These are phyloP conservation scores for Drosophila meridionalis DNA, from an alignment of 2,888 invertebrate genomes.

Conservation along the genomic window DNA sequence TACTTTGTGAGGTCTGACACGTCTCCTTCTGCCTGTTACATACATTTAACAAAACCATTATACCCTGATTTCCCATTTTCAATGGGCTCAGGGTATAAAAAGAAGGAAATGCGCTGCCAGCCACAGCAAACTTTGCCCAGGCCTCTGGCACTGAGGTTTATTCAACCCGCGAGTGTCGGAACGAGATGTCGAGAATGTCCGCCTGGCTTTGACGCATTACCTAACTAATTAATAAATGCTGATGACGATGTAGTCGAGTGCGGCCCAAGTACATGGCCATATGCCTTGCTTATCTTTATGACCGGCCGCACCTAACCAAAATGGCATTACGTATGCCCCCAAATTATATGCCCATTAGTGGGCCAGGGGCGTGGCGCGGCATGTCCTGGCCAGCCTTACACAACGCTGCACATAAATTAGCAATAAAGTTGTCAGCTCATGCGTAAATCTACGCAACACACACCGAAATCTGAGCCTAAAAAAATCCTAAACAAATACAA, in stretches of 20 bases:
- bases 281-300: conserved; percentile 32
- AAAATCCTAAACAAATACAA: conserved; percentile 61
- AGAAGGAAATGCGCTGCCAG: conserved; percentile 44
- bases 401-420: conserved; percentile 60
- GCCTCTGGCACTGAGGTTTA: conserved; percentile 22
- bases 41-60: too few relatives aligned
- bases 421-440: conserved; percentile 72
- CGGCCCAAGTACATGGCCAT: neutral
- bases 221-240: conserved; percentile 64
- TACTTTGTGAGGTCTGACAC: too few relatives aligned
- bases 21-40: too few relatives aligned
- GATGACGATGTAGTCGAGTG: conserved; percentile 32
- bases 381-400: conserved; percentile 15
- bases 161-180: conserved; percentile 39
- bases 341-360: conserved; percentile 37
- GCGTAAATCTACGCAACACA: conserved; percentile 53
- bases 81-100: too few relatives aligned
- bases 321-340: conserved; percentile 29
- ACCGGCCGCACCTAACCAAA: conserved; percentile 31
- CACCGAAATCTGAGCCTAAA: conserved; percentile 16
- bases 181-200: conserved; percentile 23
- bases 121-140: conserved; percentile 16
- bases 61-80: too few relatives aligned
- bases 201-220: conserved; percentile 27
- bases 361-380: conserved; percentile 37